These are phyloP conservation scores for Macropus fuliginosus DNA, from an alignment of 2,797 vertebrate species.

Conservation along the genomic window DNA sequence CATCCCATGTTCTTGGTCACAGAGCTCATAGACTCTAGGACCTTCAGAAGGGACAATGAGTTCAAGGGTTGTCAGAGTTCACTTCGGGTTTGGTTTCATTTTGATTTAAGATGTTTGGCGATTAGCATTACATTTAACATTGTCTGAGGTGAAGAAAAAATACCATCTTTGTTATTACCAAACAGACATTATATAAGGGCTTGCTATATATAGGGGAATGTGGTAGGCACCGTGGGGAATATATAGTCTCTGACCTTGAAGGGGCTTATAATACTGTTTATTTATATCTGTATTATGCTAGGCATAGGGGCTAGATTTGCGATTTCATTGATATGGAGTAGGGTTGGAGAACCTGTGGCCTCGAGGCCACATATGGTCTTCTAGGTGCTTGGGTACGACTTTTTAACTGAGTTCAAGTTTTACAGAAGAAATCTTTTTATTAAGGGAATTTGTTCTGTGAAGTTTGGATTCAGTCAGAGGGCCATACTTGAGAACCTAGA, in stretches of 20 bases:
- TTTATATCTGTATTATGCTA: background rate
- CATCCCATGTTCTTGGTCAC: background rate
- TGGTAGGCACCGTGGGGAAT: background rate
- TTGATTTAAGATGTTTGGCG: conserved; percentile 30
- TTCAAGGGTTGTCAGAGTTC: conserved; percentile 16
- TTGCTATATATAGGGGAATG: background rate
- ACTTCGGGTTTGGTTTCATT: conserved; percentile 35
- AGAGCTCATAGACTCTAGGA: conserved; percentile 6
- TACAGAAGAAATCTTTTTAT: too few species aligned
- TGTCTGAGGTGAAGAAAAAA: background rate
- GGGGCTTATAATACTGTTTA: background rate
- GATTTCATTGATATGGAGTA: background rate
- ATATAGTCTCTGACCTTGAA: background rate
- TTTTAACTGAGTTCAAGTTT: too few species aligned
- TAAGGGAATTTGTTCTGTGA: too few species aligned
- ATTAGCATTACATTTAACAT: conserved; percentile 7
- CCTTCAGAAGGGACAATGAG: conserved; percentile 37
- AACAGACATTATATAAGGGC: background rate
- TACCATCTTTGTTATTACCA: background rate
- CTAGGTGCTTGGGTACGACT: too few species aligned
- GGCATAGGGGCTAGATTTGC: background rate
- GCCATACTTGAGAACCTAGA: too few species aligned
- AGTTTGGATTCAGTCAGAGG: too few species aligned
- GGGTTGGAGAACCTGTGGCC: too few species aligned
- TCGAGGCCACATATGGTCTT: too few species aligned